Percentiles rank a stretch among this genome's conserved stretches.
Evolutionary conservation across 1,140 invertebrate genomes (phyloP).

Genomic region (Hycleus phaleratus): DNA sequence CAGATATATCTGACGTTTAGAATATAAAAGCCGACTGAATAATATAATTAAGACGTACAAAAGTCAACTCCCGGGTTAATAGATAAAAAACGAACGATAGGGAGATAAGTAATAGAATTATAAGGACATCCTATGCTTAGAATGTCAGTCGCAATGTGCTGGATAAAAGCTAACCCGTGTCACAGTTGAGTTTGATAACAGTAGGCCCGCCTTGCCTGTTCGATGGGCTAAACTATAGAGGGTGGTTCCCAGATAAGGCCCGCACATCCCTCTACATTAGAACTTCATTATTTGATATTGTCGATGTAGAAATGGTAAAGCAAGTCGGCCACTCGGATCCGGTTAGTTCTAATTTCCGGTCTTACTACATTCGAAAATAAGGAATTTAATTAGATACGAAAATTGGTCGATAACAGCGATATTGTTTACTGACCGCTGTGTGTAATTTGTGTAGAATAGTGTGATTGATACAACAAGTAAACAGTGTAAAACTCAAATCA

Average conservation of each 20-base stretch:
- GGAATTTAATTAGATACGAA: too few species aligned
- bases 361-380: background rate
- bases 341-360: constrained; percentile 12
- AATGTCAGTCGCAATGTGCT: constrained; percentile 21
- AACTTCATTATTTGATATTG: constrained; percentile 28
- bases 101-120: constrained; percentile 37
- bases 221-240: background rate
- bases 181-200: constrained; percentile 19
- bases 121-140: constrained; percentile 27
- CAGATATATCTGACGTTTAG: constrained; percentile 24
- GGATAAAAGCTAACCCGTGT: constrained; percentile 35
- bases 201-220: background rate
- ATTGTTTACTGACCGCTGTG: too few species aligned
- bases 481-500: constrained; percentile 9
- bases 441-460: background rate
- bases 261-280: constrained; percentile 19
- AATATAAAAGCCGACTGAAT: constrained; percentile 23
- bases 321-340: constrained; percentile 6
- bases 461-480: constrained; percentile 5
- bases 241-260: constrained; percentile 15
- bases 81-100: constrained; percentile 34
- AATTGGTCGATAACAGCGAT: too few species aligned
- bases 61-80: constrained; percentile 32
- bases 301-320: constrained; percentile 15
- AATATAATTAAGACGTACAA: constrained; percentile 33